Conservation (phyloP, 2,888 invertebrate genomes). For the Apantesis nais region DNA sequence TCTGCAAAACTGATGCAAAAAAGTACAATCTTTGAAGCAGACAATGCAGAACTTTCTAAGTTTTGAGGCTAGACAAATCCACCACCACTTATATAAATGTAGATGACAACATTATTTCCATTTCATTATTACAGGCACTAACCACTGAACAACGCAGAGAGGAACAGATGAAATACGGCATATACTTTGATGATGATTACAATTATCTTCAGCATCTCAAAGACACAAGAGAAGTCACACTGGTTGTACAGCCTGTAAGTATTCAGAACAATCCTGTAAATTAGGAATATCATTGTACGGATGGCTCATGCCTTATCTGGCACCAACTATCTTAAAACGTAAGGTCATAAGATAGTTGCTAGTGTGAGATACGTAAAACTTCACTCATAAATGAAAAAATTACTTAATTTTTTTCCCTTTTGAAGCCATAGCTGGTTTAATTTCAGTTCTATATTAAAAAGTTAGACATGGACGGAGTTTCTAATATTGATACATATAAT, state of each 20-base stretch:
- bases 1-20: no score
- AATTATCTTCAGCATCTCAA: constrained; percentile 97
- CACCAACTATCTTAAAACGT: no score
- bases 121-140: constrained; percentile 58
- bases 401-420: not conserved
- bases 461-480: not conserved
- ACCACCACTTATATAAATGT: no score
- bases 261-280: not conserved
- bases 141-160: constrained; percentile 85
- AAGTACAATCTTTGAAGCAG: no score
- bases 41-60: no score
- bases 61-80: no score
- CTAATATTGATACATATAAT: not conserved
- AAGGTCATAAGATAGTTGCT: no score
- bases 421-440: not conserved
- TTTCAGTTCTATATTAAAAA: no score
- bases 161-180: constrained; percentile 94
- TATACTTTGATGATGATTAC: constrained; percentile 97
- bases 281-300: no score
- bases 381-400: no score
- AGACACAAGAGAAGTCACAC: constrained; percentile 84
- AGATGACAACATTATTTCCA: not conserved
- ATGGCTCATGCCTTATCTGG: no score
- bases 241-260: constrained; percentile 84
- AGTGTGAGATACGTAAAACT: no score